phyloP scores from a whole-genome alignment of 2,797 vertebrate species.

The Arrhamphus sclerolepis region DNA sequence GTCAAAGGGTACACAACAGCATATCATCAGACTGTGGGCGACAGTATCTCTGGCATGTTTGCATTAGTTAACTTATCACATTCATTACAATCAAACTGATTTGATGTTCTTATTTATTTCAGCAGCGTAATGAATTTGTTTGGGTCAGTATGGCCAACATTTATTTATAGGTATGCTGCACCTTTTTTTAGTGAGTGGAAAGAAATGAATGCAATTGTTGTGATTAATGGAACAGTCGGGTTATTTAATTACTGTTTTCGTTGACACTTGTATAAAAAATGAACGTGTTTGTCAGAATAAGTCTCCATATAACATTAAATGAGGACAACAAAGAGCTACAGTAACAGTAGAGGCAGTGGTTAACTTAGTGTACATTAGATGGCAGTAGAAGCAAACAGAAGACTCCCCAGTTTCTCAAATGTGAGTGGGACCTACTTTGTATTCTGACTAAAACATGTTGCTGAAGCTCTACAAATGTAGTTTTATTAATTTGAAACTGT shows the following conservation, averaged over 20 bases:
- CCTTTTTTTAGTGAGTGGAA: too few species aligned
- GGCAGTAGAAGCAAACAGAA: conserved; percentile 49
- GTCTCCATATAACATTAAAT: background rate
- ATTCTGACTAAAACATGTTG: background rate
- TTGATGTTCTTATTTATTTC: conserved; percentile 4
- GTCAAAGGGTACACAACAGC: conserved; percentile 4
- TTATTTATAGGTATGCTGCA: too few species aligned
- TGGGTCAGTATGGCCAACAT: too few species aligned
- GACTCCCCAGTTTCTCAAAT: background rate
- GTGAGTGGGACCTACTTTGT: background rate
- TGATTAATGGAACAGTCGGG: too few species aligned
- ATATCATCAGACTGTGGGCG: background rate
- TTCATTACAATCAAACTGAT: background rate
- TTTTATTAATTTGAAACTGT: background rate
- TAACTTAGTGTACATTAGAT: conserved; percentile 48
- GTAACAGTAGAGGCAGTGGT: background rate
- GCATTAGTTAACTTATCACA: conserved; percentile 31
- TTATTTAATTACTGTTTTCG: background rate
- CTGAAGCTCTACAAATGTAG: background rate
- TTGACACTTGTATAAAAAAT: background rate
- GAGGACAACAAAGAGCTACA: background rate
- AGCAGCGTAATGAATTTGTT: background rate
- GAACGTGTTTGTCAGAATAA: background rate
- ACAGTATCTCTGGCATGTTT: conserved; percentile 27
- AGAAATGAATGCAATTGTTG: too few species aligned